These are phyloP conservation scores for Andrena bicolor DNA, from an alignment of 2,888 invertebrate species.

Conservation along the genomic window DNA sequence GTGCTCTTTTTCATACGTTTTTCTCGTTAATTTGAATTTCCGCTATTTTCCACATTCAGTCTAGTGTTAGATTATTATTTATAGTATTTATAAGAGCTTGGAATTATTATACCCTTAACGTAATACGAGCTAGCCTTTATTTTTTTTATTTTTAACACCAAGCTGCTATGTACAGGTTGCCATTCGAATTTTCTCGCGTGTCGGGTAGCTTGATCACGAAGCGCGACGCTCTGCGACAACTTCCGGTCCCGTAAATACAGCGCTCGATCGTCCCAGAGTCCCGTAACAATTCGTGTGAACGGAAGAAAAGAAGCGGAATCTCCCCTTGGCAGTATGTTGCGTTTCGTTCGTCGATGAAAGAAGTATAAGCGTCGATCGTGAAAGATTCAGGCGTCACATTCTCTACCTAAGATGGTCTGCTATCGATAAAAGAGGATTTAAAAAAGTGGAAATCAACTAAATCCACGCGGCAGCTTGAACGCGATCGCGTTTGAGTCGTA, in stretches of 20 bases:
- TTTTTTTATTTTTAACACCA: constrained; percentile 50
- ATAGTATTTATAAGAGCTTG: constrained; percentile 70
- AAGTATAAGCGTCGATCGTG: constrained; percentile 24
- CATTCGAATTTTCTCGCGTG: constrained; percentile 21
- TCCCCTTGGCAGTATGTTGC: constrained; percentile 66
- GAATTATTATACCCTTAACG: constrained; percentile 65
- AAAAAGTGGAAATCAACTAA: constrained; percentile 25
- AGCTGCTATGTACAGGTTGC: constrained; percentile 70
- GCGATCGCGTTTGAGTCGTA: constrained; percentile 17
- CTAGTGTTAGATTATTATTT: constrained; percentile 73
- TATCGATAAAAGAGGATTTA: constrained; percentile 22
- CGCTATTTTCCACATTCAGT: constrained; percentile 76
- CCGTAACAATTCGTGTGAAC: constrained; percentile 17
- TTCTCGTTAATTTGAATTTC: constrained; percentile 36
- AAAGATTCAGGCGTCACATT: constrained; percentile 1
- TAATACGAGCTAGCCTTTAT: constrained; percentile 57
- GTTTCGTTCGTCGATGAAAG: constrained; percentile 17
- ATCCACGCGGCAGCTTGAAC: background rate
- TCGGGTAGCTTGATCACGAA: background rate
- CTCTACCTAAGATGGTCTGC: constrained; percentile 18
- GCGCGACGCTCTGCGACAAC: background rate
- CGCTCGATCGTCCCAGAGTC: background rate
- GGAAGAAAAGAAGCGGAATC: constrained; percentile 50
- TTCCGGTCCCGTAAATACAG: constrained; percentile 4
- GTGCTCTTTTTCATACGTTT: constrained; percentile 69